Evolutionary conservation across 2,888 invertebrate genomes (phyloP).

Genomic region (Caenorhabditis japonica): DNA sequence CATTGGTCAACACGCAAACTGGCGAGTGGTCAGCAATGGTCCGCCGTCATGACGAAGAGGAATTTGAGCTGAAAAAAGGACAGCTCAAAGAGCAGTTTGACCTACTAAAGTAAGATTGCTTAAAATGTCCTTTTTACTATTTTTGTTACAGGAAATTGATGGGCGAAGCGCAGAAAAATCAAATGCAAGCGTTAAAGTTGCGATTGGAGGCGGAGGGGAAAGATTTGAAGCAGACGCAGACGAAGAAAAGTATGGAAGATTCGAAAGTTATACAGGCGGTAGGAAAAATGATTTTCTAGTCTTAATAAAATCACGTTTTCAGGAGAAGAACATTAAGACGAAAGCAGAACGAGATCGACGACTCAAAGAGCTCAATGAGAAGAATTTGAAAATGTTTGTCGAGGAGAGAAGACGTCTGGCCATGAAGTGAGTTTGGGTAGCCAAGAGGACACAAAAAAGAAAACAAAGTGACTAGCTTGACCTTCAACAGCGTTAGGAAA

Average conservation of each 20-base stretch:
- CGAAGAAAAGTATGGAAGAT: constrained; percentile 95
- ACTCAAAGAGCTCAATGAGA: constrained; percentile 90
- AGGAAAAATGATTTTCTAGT: constrained; percentile 6
- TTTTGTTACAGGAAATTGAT: constrained; percentile 86
- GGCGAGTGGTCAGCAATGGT: constrained; percentile 93
- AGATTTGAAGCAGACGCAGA: constrained; percentile 93
- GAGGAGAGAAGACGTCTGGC: constrained; percentile 76
- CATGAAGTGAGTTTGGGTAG: constrained; percentile 61
- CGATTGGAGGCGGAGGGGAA: constrained; percentile 84
- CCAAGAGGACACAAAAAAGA: not conserved
- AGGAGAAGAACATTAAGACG: constrained; percentile 94
- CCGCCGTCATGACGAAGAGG: constrained; percentile 85
- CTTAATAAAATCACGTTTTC: constrained; percentile 78
- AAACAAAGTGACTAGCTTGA: too few species aligned
- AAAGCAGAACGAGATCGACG: constrained; percentile 92
- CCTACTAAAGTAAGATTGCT: constrained; percentile 80
- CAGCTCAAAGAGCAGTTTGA: constrained; percentile 81
- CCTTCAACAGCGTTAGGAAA: too few species aligned
- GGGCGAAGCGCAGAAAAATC: constrained; percentile 85
- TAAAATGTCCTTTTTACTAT: too few species aligned
- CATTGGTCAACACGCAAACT: constrained; percentile 91
- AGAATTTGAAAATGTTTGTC: constrained; percentile 79
- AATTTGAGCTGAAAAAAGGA: constrained; percentile 84
- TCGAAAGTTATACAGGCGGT: constrained; percentile 87
- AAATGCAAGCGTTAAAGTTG: constrained; percentile 68